Conservation (phyloP, 2,113 vertebrate species). For the Cygnus atratus region DNA sequence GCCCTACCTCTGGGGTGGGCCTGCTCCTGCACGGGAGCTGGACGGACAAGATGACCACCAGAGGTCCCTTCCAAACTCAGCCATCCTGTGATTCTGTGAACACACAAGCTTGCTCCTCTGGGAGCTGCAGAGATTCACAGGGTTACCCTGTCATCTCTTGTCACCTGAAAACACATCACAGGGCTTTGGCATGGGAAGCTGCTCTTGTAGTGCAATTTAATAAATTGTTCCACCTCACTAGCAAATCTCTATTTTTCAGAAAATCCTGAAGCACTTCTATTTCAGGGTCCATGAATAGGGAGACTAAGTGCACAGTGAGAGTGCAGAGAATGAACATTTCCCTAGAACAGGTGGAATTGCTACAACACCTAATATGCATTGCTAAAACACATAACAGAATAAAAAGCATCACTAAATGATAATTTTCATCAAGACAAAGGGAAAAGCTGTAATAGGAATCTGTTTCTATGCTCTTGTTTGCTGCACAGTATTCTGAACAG, state of each 20-base stretch:
- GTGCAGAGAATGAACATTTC: background rate
- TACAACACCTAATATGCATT: background rate
- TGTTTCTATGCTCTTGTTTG: background rate
- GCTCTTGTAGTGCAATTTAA: background rate
- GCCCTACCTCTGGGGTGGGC: background rate
- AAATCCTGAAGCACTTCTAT: background rate
- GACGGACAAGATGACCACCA: background rate
- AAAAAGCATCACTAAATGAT: background rate
- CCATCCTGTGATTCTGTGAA: background rate
- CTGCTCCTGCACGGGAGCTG: fast-evolving
- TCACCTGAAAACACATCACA: background rate
- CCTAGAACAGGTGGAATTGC: background rate
- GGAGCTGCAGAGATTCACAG: background rate
- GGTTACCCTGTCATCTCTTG: background rate
- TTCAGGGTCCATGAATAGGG: background rate
- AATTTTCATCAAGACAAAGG: background rate
- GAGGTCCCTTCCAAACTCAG: background rate
- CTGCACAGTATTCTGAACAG: background rate
- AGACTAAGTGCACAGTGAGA: background rate
- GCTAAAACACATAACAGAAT: background rate
- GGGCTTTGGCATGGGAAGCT: background rate
- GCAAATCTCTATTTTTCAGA: background rate
- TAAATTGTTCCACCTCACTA: background rate
- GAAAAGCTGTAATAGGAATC: background rate
- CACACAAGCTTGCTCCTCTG: background rate